These are phyloP conservation scores for Luehdorfia chinensis DNA, from an alignment of 1,140 invertebrate species.

Conservation along the genomic window DNA sequence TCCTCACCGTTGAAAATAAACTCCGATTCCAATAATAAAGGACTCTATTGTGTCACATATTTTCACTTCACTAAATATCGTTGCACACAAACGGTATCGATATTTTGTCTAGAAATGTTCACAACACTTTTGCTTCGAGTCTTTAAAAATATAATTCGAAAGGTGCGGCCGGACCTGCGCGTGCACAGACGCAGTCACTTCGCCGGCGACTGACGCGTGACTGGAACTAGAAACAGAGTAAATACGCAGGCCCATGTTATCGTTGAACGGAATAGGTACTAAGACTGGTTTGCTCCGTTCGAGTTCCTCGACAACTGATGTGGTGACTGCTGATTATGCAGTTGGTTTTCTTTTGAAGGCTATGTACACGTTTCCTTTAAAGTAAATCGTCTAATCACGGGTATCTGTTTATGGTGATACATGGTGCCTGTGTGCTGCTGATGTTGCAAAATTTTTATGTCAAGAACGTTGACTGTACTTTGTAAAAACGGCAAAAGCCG, in stretches of 20 bases:
- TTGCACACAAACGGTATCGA: slow-evolving; percentile 23
- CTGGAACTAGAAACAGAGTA: slow-evolving; percentile 40
- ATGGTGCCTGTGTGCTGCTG: not conserved
- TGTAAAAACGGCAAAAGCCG: too few species aligned
- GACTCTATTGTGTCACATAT: slow-evolving; percentile 53
- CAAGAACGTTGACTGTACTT: too few species aligned
- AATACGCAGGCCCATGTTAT: slow-evolving; percentile 33
- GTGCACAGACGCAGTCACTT: slow-evolving; percentile 35
- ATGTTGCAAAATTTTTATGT: too few species aligned
- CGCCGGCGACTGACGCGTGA: slow-evolving; percentile 52
- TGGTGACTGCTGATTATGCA: slow-evolving; percentile 44
- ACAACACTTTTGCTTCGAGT: slow-evolving; percentile 27
- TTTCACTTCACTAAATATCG: slow-evolving; percentile 36
- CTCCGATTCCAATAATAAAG: too few species aligned
- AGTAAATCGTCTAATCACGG: not conserved
- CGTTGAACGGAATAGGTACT: slow-evolving; percentile 32
- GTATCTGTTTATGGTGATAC: not conserved
- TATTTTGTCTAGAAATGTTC: slow-evolving; percentile 25
- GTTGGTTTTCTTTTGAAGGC: slow-evolving; percentile 35
- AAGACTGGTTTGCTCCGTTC: slow-evolving; percentile 51
- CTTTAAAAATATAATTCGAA: slow-evolving; percentile 33
- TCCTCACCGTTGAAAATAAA: too few species aligned
- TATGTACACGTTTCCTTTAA: too few species aligned
- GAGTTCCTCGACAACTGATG: slow-evolving; percentile 39
- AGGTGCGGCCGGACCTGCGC: slow-evolving; percentile 44